phyloP scores from a whole-genome alignment of 2,888 invertebrate genomes.

The Drosophila gaucha region DNA sequence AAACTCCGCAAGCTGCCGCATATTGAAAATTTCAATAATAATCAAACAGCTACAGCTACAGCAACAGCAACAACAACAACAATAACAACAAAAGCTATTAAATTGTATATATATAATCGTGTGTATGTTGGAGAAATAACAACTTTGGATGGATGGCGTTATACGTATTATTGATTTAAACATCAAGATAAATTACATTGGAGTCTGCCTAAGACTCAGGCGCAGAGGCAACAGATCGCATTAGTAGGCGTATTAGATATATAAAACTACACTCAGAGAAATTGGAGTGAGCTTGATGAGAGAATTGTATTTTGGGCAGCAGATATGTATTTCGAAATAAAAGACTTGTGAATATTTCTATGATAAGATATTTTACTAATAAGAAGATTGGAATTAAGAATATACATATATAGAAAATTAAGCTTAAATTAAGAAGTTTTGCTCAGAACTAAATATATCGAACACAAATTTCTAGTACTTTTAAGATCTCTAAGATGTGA shows the following conservation, averaged over 20 bases:
- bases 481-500: too few species aligned
- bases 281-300: too few species aligned
- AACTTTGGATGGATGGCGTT: slow-evolving; percentile 69
- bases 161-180: slow-evolving; percentile 82
- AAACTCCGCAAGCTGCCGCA: slow-evolving; percentile 65
- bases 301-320: too few species aligned
- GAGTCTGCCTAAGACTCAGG: slow-evolving; percentile 56
- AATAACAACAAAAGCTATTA: slow-evolving; percentile 52
- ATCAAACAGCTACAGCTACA: slow-evolving; percentile 36
- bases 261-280: slow-evolving; percentile 1
- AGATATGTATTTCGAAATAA: neutral
- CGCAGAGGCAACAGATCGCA: slow-evolving; percentile 46
- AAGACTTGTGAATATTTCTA: too few species aligned
- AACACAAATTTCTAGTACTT: too few species aligned
- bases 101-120: slow-evolving; percentile 39
- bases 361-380: too few species aligned
- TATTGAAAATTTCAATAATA: slow-evolving; percentile 72
- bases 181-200: slow-evolving; percentile 83
- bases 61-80: slow-evolving; percentile 34
- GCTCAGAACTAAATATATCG: too few species aligned
- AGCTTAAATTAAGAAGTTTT: too few species aligned
- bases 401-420: too few species aligned
- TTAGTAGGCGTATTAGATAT: slow-evolving; percentile 49
- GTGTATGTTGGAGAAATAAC: slow-evolving; percentile 24
- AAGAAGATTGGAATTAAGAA: too few species aligned